These are phyloP conservation scores for Petrosia ficiformis DNA, from an alignment of 37 sponge, comb jelly and placozoan genomes.

Conservation along the genomic window DNA sequence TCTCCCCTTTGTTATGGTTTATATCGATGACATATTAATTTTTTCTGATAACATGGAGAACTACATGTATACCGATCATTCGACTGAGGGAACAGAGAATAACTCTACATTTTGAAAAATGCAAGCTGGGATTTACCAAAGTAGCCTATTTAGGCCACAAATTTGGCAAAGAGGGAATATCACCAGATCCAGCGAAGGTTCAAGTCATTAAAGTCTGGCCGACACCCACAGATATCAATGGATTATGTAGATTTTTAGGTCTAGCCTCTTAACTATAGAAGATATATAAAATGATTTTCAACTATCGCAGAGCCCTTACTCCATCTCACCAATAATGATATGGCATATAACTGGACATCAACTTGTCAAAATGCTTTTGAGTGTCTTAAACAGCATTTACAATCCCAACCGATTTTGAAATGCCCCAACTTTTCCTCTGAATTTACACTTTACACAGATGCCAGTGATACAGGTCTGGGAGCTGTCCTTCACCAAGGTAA, in stretches of 20 bases:
- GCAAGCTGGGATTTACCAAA: constrained; percentile 9
- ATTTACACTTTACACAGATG: constrained; percentile 14
- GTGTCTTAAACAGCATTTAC: constrained; percentile 8
- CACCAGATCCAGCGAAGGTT: constrained; percentile 28
- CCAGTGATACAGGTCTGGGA: constrained; percentile 14
- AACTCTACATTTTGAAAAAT: constrained; percentile 9
- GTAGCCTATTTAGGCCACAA: constrained; percentile 32
- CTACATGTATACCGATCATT: too few relatives aligned
- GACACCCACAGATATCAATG: constrained; percentile 16
- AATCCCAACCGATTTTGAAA: constrained; percentile 9
- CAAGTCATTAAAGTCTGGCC: constrained; percentile 12
- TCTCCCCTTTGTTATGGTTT: constrained; percentile 12
- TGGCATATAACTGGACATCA: constrained; percentile 14
- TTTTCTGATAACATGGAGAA: neutral
- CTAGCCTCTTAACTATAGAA: constrained; percentile 27
- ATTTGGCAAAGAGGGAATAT: constrained; percentile 28
- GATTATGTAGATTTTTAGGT: constrained; percentile 9
- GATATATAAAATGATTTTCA: constrained; percentile 13
- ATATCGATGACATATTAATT: constrained; percentile 26
- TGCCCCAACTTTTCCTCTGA: neutral
- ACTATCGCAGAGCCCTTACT: constrained; percentile 19
- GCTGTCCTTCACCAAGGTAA: constrained; percentile 24
- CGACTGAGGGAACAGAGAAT: constrained; percentile 20
- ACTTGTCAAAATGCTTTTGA: constrained; percentile 25
- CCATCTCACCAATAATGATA: constrained; percentile 11